Conservation (phyloP, 1,140 invertebrate genomes). For the Aricia agestis region DNA sequence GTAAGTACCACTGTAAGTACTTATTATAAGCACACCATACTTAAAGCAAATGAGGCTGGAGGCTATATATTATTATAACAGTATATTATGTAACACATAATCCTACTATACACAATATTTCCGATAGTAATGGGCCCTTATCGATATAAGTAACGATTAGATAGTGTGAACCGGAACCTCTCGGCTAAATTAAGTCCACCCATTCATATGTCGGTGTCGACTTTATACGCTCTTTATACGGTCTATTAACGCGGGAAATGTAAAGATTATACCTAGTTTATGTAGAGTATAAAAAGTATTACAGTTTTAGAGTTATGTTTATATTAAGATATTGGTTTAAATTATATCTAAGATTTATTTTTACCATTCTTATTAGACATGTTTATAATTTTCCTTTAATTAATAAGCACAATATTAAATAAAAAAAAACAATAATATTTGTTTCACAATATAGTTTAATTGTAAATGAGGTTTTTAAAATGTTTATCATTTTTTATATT, state of each 20-base stretch:
- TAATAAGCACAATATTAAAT: no score
- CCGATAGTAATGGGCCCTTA: conserved; percentile 30
- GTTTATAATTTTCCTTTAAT: no score
- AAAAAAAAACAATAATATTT: no score
- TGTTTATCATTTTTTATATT: no score
- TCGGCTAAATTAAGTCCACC: conserved; percentile 70
- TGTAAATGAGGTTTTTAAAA: no score
- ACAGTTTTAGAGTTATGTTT: no score
- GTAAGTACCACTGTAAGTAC: no score
- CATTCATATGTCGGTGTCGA: conserved; percentile 56
- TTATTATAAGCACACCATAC: background rate
- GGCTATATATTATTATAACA: background rate
- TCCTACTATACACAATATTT: background rate
- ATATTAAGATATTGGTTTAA: no score
- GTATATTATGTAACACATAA: background rate
- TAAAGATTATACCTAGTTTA: background rate
- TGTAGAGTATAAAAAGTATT: no score
- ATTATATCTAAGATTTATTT: no score
- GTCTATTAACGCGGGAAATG: conserved; percentile 50
- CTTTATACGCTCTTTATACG: conserved; percentile 46
- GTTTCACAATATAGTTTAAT: no score
- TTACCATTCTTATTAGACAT: no score
- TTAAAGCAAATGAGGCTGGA: background rate
- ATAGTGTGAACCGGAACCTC: conserved; percentile 62
- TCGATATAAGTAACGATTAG: conserved; percentile 59